Percentiles rank a stretch among this genome's conserved stretches.
phyloP scores from a whole-genome alignment of 2,888 invertebrate genomes.

The Parasteatoda lunata region DNA sequence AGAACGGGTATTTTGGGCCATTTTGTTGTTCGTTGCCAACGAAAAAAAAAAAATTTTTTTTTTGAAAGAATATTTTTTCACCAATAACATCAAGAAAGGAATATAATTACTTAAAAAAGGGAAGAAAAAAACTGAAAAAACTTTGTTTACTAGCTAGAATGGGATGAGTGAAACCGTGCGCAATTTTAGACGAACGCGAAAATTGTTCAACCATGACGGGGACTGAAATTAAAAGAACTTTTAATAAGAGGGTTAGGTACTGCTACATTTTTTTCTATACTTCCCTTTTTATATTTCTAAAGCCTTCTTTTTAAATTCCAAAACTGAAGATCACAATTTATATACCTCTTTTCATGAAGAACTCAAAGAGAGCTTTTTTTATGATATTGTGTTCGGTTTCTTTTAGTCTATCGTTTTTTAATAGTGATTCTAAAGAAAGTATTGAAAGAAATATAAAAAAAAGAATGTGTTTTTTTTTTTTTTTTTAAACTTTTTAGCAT shows the following conservation, averaged over 20 bases:
- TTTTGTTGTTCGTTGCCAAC: background rate
- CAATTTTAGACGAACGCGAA: constrained; percentile 62
- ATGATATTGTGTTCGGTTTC: background rate
- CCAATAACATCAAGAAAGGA: constrained; percentile 22
- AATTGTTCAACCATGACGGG: constrained; percentile 39
- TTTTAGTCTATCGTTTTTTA: no score
- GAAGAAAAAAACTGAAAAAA: constrained; percentile 25
- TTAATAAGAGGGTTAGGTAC: constrained; percentile 43
- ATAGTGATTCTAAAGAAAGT: background rate
- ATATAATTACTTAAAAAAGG: constrained; percentile 50
- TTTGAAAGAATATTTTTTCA: constrained; percentile 11
- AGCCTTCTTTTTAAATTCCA: constrained; percentile 51
- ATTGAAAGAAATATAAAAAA: background rate
- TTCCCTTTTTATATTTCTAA: constrained; percentile 12
- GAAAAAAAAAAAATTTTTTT: background rate
- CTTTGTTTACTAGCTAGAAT: constrained; percentile 58
- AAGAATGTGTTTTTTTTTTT: background rate
- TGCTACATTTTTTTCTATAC: no score
- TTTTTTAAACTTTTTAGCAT: background rate
- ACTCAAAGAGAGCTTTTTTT: constrained; percentile 44
- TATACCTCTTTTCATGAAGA: constrained; percentile 43
- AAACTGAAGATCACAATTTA: constrained; percentile 37
- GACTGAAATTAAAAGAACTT: constrained; percentile 56
- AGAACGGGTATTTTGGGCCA: background rate
- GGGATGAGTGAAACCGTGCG: constrained; percentile 34